Percentiles rank a stretch among this genome's conserved stretches.
phyloP scores from a whole-genome alignment of 2,113 vertebrate species.

The Zosterops japonicus region DNA sequence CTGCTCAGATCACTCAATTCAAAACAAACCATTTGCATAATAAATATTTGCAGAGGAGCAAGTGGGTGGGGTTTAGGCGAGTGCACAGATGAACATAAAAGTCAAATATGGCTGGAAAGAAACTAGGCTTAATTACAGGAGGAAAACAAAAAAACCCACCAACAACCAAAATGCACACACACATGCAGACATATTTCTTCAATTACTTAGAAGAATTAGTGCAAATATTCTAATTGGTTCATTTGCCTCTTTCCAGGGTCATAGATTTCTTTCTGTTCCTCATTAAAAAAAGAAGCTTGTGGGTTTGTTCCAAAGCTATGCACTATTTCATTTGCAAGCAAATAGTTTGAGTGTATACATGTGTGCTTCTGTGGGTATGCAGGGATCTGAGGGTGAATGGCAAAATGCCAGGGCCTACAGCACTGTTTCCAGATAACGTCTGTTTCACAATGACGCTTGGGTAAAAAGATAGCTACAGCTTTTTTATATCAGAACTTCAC shows the following conservation, averaged over 20 bases:
- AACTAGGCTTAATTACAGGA: slow-evolving; percentile 73
- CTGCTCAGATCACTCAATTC: slow-evolving; percentile 74
- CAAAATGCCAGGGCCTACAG: not conserved
- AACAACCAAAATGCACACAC: not conserved
- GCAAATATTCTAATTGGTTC: slow-evolving; percentile 46
- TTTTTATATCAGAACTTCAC: not conserved
- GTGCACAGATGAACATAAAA: slow-evolving; percentile 84
- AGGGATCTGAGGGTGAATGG: not conserved
- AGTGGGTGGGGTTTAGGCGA: slow-evolving; percentile 74
- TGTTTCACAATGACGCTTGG: not conserved
- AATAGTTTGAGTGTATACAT: not conserved
- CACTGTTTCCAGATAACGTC: not conserved
- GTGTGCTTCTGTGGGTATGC: not conserved
- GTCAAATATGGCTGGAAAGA: slow-evolving; percentile 76
- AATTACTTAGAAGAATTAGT: slow-evolving; percentile 69
- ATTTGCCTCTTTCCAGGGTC: slow-evolving; percentile 33
- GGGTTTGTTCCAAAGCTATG: not conserved
- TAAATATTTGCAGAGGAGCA: slow-evolving; percentile 79
- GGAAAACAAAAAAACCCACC: not conserved
- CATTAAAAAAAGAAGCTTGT: not conserved
- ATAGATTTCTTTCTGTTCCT: slow-evolving; percentile 44
- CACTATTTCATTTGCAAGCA: not conserved
- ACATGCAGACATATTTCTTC: slow-evolving; percentile 49
- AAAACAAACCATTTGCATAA: slow-evolving; percentile 80
- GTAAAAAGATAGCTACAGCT: not conserved